Evolutionary conservation across 2,888 invertebrate genomes (phyloP).

Genomic region (Anoncus sp.): DNA sequence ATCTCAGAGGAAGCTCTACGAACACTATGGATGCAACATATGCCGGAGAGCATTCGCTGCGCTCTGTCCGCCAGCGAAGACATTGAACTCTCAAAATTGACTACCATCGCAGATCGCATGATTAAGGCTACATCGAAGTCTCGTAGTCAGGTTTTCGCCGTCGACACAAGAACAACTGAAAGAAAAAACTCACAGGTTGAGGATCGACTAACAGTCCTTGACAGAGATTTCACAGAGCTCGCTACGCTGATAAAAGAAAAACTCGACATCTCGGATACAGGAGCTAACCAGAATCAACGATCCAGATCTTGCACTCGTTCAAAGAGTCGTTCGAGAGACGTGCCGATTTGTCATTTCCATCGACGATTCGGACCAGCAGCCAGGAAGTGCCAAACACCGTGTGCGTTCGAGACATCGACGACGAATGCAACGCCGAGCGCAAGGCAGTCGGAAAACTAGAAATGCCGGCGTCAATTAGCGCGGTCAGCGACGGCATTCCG

Average conservation of each 20-base stretch:
- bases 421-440: not conserved
- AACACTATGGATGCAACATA: conserved; percentile 57
- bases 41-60: conserved; percentile 36
- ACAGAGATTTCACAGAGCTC: conserved; percentile 15
- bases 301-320: not conserved
- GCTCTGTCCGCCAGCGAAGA: conserved; percentile 34
- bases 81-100: conserved; percentile 32
- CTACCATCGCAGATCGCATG: conserved; percentile 50
- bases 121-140: conserved; percentile 9
- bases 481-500: conserved; percentile 40
- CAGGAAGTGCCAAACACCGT: not conserved
- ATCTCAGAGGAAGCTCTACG: conserved; percentile 59
- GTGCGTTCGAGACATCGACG: not conserved
- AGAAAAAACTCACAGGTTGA: not conserved
- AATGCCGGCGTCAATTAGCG: conserved; percentile 1
- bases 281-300: not conserved
- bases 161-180: not conserved
- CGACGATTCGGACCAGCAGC: conserved; percentile 12
- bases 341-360: conserved; percentile 10
- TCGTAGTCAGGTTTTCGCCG: not conserved
- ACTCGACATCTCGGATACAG: not conserved
- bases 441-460: conserved; percentile 8
- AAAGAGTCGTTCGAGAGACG: not conserved
- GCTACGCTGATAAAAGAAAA: conserved; percentile 4
- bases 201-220: not conserved